Percentiles rank a stretch among this genome's conserved stretches.
Evolutionary conservation across 2,113 vertebrate genomes (phyloP).

Genomic region (Halichoeres trimaculatus): DNA sequence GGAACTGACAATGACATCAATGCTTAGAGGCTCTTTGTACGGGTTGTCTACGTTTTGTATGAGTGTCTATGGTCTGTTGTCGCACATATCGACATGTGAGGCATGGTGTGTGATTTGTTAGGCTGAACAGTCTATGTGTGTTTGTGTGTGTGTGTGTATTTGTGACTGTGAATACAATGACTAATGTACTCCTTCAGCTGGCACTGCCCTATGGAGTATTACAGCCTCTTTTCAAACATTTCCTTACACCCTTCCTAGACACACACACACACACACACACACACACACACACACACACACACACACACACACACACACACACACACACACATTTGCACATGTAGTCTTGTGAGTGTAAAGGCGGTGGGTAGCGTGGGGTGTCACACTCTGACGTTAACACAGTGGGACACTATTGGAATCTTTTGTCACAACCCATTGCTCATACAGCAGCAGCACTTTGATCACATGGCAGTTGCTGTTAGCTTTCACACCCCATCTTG

Average conservation of each 20-base stretch:
- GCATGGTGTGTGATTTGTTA: neutral
- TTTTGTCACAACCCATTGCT: conserved; percentile 62
- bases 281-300: conserved; percentile 2
- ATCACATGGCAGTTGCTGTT: conserved; percentile 22
- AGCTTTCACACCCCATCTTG: conserved; percentile 68
- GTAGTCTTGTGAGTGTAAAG: neutral
- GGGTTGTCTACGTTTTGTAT: neutral
- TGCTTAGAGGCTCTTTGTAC: neutral
- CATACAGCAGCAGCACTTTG: conserved; percentile 42
- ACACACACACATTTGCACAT: neutral
- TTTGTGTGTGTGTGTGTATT: neutral
- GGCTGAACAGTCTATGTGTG: neutral
- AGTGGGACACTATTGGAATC: conserved; percentile 20
- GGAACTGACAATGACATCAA: conserved; percentile 2
- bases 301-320: neutral
- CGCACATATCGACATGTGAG: conserved; percentile 27
- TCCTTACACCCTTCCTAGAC: conserved; percentile 6
- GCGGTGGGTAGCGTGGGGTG: conserved; percentile 16
- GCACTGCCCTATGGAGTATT: conserved; percentile 27
- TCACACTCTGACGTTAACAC: conserved; percentile 43
- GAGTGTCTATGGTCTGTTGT: neutral
- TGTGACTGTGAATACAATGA: conserved; percentile 24
- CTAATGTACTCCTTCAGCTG: conserved; percentile 39
- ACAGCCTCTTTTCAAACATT: conserved; percentile 10
- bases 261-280: conserved; percentile 3